These are phyloP conservation scores for Megaceryle maxima DNA, from an alignment of 2,113 vertebrate genomes.

Conservation along the genomic window DNA sequence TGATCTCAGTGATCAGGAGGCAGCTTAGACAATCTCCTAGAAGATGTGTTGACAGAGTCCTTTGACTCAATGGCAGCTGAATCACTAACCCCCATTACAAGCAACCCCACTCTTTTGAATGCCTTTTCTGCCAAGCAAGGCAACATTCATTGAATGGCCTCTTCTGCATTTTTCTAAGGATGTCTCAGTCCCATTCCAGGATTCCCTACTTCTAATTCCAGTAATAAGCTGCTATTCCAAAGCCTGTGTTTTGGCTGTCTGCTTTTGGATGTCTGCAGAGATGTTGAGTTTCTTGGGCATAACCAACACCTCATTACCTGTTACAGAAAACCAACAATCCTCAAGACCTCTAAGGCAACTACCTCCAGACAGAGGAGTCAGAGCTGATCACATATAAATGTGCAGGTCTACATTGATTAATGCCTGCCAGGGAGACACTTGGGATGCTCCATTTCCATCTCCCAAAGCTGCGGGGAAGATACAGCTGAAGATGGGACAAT, in stretches of 20 bases:
- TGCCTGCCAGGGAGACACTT: background rate
- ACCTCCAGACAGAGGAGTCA: background rate
- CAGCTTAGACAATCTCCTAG: background rate
- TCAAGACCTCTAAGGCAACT: background rate
- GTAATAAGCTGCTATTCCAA: background rate
- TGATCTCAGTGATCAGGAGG: background rate
- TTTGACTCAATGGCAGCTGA: background rate
- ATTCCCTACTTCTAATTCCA: background rate
- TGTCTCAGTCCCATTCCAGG: background rate
- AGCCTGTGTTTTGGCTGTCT: background rate
- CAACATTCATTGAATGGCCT: background rate
- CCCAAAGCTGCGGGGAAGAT: background rate
- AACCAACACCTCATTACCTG: background rate
- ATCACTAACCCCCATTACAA: background rate
- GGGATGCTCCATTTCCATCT: background rate
- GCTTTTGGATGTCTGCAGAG: background rate
- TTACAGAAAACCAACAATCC: background rate
- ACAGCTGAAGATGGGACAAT: background rate
- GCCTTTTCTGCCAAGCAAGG: background rate
- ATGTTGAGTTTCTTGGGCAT: background rate
- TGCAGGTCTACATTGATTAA: rapidly evolving
- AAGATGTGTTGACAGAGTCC: background rate
- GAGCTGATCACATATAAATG: background rate
- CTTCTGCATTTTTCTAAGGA: background rate
- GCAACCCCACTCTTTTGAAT: background rate